Base-by-base conservation (phyloP, 2,113 vertebrate species). In the Anarhynchus alexandrinus region DNA sequence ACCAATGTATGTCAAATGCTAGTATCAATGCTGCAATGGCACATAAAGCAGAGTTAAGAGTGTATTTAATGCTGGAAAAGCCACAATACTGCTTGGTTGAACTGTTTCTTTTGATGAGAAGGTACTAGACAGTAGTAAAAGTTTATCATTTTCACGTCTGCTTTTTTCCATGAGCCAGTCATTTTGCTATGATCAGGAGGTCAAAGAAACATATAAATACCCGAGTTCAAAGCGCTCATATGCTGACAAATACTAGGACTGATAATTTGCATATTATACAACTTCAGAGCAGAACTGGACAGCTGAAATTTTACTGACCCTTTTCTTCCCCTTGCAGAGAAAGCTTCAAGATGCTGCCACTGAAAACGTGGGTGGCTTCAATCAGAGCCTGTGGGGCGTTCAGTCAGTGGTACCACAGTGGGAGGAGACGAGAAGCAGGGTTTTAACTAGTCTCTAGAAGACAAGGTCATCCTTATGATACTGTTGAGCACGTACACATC, bases 1-100 rank as follows among this genome's bases (percentile, higher is more conserved):
- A 26, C 16, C 38, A 30, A 0, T 2, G 2, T 12, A 3, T 13
- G 7, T 14, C 71, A 90, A 32, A 43, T 20, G 17, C 36, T 38
- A 10, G 10, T 10, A 49, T 1, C 3, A 9, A 45, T 72, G 73
- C 34, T 93, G 77, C 38, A 43, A 12, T 23, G 36, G 82, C 62
- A 77, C 34, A 49, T 6, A 49, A 40, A 92, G 25, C 67, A 82
- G 55, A 69, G 43, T 64, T 38, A 17, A 38, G 22, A 57, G 49
- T 10, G 22, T 5, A 59, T 6, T 67, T 26, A 23, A 47, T 7
- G 26, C 66, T 94, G 81, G 30, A 55, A 71, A 25, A 92, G 36
- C 40, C 79, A 55, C 38, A 45, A 0, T 9, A 4, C 47, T 52
- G 34, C 26, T 18, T 43, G n/a, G 7, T 3, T 38, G 45, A 80